Evolutionary conservation across 1,140 invertebrate species (phyloP), one percentile per base, ranked within the genome.

Genomic region (Chymomyza costata): DNA sequence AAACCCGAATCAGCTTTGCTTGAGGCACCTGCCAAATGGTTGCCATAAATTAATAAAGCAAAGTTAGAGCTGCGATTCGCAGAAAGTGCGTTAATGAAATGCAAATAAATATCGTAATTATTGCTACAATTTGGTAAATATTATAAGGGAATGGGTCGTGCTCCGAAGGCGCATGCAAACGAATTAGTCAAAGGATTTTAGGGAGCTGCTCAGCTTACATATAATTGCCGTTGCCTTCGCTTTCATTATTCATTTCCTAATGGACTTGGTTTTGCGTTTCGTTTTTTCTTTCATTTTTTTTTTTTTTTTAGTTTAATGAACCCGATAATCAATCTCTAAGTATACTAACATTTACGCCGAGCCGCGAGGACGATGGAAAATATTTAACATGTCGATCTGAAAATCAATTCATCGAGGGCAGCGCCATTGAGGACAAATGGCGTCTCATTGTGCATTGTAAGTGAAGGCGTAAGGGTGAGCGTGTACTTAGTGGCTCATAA

Each of bases 321-420:
- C 90, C 92, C 69, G 92, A 93, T 85, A 95, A 95, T 88, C 91
- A 94, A 82, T 95, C 90, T 44, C 87, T 94, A 66, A 95, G 93
- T 86, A 91, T 93, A 65, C 88, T 96, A 47, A 92, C 90, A 59
- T 92, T 95, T 81, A 90, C 92, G 46, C 93, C 94, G 45, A 90
- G 88, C 28, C 92, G 93, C 43, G 93, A 94, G 58, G 94, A 96
- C 86, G 93, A 95, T 80, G 93, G 93, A 39, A 94, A 94, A 87
- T 92, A 92, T 86, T 90, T 95, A 86, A 94, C 93, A 43, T 96
- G 94, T 86, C 88, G 93, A 47, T 93, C 93, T 37, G 93, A 95
- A 87, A 96, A 96, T 88, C 91, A 93, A 64, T 89, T 88, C 81
- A 93, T 96, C 80, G 89, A 90, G 13, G 91, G 92, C 85, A 94